Base-by-base conservation (phyloP, 2,888 invertebrate genomes). In the Nebria salina region DNA sequence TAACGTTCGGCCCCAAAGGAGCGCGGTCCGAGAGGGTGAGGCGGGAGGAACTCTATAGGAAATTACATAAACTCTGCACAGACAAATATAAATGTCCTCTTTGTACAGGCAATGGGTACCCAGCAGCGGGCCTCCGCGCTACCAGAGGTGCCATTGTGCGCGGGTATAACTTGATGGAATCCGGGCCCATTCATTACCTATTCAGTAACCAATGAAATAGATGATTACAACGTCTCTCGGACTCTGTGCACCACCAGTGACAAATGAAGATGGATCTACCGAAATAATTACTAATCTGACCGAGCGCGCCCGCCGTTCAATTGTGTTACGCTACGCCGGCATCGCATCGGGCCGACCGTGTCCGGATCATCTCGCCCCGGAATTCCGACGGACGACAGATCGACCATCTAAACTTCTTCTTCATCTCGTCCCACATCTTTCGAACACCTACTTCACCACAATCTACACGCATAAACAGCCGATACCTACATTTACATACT, bases 11-110 rank as follows among this genome's bases (percentile, higher is more conserved):
- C 87, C 87, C 87, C 87, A 87, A 84, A 87, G 88, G 87, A 86
- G 87, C 85, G 86, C 42, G 81, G 80, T 54, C 75, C 75, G 81
- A 78, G 75, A 82, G 79, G 81, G 76, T 65, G 65, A 76, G 82
- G 65, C 75, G 83, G 77, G 87, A 85, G 86, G 86, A 87, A 88
- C 89, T 89, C 89, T 89, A 89, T 89, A 89, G 89, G 89, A 89
- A 89, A 89, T 89, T 89, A 89, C 89, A 89, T 89, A 89, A 89
- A 89, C 89, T 89, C 89, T 87, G 88, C 88, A 88, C 88, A 88
- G 89, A 89, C 89, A 89, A 89, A 89, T 89, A 89, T 89, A 89
- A 89, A 89, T 89, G 89, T 88, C 88, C 88, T 88, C 89, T 89
- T 89, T 89, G 89, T 89, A 89, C 88, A 87, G 86, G 87, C 81